Percentiles rank a stretch among this genome's conserved stretches.
Conservation (phyloP, 2,113 vertebrate species). For the Manacus vitellinus region DNA sequence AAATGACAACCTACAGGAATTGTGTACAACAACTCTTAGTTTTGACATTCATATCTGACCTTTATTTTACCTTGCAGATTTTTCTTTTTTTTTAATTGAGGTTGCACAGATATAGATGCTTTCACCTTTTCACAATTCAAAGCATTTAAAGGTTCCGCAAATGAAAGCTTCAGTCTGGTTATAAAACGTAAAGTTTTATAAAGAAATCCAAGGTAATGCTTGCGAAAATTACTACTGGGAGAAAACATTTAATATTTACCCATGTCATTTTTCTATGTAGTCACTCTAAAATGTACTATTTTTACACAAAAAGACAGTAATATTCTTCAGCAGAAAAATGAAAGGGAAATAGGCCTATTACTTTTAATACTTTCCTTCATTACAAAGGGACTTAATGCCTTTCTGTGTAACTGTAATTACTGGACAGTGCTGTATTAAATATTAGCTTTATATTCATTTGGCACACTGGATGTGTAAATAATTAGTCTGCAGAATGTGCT, state of each 20-base stretch:
- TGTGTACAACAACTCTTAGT: background rate
- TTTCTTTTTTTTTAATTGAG: background rate
- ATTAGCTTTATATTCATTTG: background rate
- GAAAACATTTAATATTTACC: background rate
- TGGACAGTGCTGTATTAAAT: background rate
- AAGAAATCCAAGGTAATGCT: background rate
- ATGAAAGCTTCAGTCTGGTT: background rate
- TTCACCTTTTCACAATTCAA: background rate
- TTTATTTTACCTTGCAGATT: background rate
- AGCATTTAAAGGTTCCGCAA: background rate
- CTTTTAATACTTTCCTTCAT: background rate
- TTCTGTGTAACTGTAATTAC: background rate
- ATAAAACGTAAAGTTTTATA: background rate
- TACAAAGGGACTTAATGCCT: background rate
- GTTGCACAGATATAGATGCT: background rate
- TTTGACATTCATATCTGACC: background rate
- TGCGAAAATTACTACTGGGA: background rate
- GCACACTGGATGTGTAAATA: background rate
- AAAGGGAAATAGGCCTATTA: background rate
- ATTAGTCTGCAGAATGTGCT: background rate
- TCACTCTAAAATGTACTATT: background rate
- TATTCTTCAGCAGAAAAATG: background rate
- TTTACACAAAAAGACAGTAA: background rate
- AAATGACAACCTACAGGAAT: background rate
- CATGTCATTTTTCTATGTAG: background rate